phyloP scores from a whole-genome alignment of 2,888 invertebrate genomes.

The Coelopa pilipes region DNA sequence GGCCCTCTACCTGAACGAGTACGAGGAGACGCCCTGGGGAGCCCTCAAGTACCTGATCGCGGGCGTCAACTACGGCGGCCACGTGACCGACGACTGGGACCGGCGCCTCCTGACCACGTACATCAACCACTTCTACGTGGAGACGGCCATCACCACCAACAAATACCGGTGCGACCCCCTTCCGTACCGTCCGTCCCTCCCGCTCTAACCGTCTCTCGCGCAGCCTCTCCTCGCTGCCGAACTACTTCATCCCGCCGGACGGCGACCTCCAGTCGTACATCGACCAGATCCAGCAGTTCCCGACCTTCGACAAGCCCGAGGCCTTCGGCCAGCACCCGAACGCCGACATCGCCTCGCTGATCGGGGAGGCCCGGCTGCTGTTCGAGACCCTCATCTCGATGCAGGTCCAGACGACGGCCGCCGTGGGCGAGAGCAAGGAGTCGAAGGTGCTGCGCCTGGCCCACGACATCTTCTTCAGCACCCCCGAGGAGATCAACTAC shows the following conservation, averaged over 20 bases:
- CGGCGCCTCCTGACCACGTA: slow-evolving; percentile 82
- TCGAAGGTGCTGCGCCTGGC: slow-evolving; percentile 74
- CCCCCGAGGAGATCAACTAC: slow-evolving; percentile 81
- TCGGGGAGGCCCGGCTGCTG: slow-evolving; percentile 80
- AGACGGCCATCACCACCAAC: slow-evolving; percentile 57
- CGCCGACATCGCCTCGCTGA: slow-evolving; percentile 87
- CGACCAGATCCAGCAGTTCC: slow-evolving; percentile 82
- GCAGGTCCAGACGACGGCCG: slow-evolving; percentile 73
- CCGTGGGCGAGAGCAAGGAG: slow-evolving; percentile 70
- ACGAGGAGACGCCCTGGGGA: slow-evolving; percentile 90
- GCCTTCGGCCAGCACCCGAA: slow-evolving; percentile 91
- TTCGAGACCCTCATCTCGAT: slow-evolving; percentile 83
- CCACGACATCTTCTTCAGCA: slow-evolving; percentile 76
- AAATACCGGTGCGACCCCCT: slow-evolving; percentile 52
- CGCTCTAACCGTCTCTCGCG: slow-evolving; percentile 35
- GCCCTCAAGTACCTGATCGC: slow-evolving; percentile 89
- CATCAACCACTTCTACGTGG: slow-evolving; percentile 84
- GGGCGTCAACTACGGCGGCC: slow-evolving; percentile 89
- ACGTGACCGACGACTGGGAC: slow-evolving; percentile 81
- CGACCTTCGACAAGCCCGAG: slow-evolving; percentile 83
- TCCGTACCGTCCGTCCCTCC: background rate
- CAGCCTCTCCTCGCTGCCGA: slow-evolving; percentile 78
- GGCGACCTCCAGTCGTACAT: slow-evolving; percentile 83
- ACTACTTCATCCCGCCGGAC: slow-evolving; percentile 86
- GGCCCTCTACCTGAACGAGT: slow-evolving; percentile 86